These are phyloP conservation scores for Gymnocypris eckloni DNA, from an alignment of 2,797 vertebrate species.

Conservation along the genomic window DNA sequence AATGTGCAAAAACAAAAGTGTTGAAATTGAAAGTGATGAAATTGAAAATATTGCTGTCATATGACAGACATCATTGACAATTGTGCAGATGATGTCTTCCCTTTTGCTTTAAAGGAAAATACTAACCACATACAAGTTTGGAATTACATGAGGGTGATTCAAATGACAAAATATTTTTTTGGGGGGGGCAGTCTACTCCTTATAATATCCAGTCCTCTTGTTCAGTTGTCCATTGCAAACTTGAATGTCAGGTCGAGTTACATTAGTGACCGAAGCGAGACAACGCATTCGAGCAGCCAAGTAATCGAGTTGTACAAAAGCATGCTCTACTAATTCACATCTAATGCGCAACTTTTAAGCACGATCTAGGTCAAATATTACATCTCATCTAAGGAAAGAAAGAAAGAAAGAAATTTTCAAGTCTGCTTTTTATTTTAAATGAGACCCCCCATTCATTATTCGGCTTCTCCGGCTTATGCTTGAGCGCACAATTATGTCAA, in stretches of 20 bases:
- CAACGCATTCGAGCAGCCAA: conserved; percentile 10
- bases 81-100: background rate
- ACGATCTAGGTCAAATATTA: conserved; percentile 69
- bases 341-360: conserved; percentile 62
- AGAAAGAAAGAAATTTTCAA: conserved; percentile 38
- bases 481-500: conserved; percentile 56
- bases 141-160: background rate
- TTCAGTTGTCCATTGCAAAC: conserved; percentile 3
- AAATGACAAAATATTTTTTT: background rate
- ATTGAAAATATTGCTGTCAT: too few relatives aligned
- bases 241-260: conserved; percentile 26
- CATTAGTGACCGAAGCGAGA: conserved; percentile 36
- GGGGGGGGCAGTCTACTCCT: background rate
- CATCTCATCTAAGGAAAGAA: conserved; percentile 37
- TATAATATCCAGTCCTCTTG: background rate
- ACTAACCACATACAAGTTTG: background rate
- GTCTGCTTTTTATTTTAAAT: conserved; percentile 19
- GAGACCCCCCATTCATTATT: conserved; percentile 11
- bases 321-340: conserved; percentile 57
- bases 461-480: conserved; percentile 45
- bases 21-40: too few relatives aligned
- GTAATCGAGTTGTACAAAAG: conserved; percentile 65
- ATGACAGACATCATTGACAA: background rate
- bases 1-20: too few relatives aligned
- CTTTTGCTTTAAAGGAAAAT: background rate